Evolutionary conservation across 2,797 vertebrate genomes (phyloP), one percentile per base, ranked within the genome.

Genomic region (Manis crassicaudata): DNA sequence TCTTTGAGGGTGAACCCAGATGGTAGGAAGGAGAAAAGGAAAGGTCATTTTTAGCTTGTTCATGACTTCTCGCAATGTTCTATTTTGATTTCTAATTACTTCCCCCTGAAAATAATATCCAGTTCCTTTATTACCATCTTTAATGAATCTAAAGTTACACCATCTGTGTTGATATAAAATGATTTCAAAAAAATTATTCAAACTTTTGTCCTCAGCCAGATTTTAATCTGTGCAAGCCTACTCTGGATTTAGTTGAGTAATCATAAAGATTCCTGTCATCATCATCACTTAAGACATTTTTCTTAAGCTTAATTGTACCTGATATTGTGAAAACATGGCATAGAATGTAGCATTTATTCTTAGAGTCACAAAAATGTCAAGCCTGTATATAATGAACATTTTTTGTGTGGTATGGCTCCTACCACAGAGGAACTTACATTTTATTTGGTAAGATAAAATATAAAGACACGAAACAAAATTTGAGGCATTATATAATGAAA

Each of bases 51-150:
- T 50, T 50, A 82, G 21, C 32, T 81, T 96, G 21, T 68, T 83
- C 52, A 58, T 88, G 40, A 77, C 35, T 88, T 29, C 35, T 62
- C 37, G 32, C 43, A 43, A 25, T 72, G 40, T 32, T 75, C 20
- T 46, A 37, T 75, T 94, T 95, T 56, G 43, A 79, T 90, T 90
- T 96, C 29, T 85, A 92, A 88, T 94, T 92, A 43, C 25, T 60
- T 88, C 35, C 32, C 56, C 5, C 46, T 86, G 17, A 94, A 88
- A 94, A 94, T 32, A 67, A 50, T 81, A 88, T 65, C 10, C 35
- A 68, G 9, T 77, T 56, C 3, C 6, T 35, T 87, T 92, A 76
- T 58, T 56, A 68, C 7, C 25, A 70, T 92, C 58, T 73, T 91
- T 58, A 88, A 82, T 75, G 16, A 79, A 62, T 86, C 9, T 81